Evolutionary conservation across 2,113 vertebrate species (phyloP).

Genomic region (Hylia prasina): DNA sequence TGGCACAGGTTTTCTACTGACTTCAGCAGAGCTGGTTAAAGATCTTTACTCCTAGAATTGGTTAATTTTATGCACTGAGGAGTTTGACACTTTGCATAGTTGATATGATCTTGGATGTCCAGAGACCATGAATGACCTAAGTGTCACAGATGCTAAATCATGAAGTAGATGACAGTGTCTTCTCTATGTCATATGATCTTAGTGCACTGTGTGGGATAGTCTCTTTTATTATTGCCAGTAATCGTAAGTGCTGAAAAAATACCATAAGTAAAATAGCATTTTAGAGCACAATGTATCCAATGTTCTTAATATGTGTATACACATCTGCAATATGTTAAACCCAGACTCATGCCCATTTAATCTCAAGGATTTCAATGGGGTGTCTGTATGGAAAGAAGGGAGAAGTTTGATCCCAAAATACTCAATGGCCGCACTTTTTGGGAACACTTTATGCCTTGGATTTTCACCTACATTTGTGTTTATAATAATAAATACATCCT

Average conservation of each 20-base stretch:
- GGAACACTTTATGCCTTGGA: background rate
- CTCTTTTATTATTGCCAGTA: constrained; percentile 37
- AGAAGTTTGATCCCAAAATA: background rate
- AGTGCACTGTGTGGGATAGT: background rate
- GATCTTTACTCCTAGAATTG: background rate
- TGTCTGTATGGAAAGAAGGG: constrained; percentile 7
- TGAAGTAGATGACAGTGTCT: constrained; percentile 26
- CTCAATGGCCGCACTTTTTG: background rate
- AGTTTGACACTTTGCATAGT: background rate
- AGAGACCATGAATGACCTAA: background rate
- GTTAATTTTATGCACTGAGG: background rate
- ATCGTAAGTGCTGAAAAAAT: constrained; percentile 48
- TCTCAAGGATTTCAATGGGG: constrained; percentile 5
- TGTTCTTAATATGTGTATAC: constrained; percentile 25
- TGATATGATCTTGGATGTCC: background rate
- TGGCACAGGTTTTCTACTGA: background rate
- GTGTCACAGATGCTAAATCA: constrained; percentile 46
- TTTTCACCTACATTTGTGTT: background rate
- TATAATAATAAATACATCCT: background rate
- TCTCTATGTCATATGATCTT: constrained; percentile 26
- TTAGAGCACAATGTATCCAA: constrained; percentile 44
- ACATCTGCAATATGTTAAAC: constrained; percentile 57
- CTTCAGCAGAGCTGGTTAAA: background rate
- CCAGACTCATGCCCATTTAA: constrained; percentile 2
- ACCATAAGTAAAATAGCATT: constrained; percentile 2